Evolutionary conservation across 2,888 invertebrate genomes (phyloP), one percentile per base, ranked within the genome.

Genomic region (Autographa gamma): DNA sequence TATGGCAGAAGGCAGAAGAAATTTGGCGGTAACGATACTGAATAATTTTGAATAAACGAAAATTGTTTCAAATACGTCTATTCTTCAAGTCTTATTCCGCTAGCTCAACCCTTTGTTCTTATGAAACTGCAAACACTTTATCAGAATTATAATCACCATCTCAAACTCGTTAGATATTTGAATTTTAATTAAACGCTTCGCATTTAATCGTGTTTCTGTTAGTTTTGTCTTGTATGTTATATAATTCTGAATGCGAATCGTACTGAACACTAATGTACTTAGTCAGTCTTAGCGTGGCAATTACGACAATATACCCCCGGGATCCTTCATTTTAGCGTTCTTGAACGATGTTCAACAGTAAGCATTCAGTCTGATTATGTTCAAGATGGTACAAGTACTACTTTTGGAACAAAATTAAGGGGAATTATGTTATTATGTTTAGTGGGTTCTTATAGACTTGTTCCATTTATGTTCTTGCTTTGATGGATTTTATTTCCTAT

Each of bases 221-320:
- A 48, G 48, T 56, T 56, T 56, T 25, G 25, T 56, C 54, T 56
- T 19, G 54, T 48, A 56, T 56, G 54, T 56, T 25, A 56, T 11
- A 56, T 9, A 19, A 56, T 19, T 56, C 19, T 11, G 25, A 56
- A 56, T 56, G 25, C 11, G 54, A 56, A 54, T 54, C 13, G 43
- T 48, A 18, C 14, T 63, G 59, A 66, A 68, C 41, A 58, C 60
- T 68, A 34, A 68, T 68, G 58, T 54, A 71, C 71, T 77, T 79
- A 71, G n/a, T 54, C 59, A 71, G 79, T 69, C 67, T 66, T 63
- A 74, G 66, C 71, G 79, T 60, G 71, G 59, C 68, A 63, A 79
- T 66, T 66, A 75, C 71, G 8, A 19, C 58, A 31, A 7, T 34
- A 14, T 71, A 76, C 60, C 79, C 59, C 0, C 75, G 56, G 76